phyloP scores from a whole-genome alignment of 2,888 invertebrate genomes.

The Stenchaetothrips biformis region DNA sequence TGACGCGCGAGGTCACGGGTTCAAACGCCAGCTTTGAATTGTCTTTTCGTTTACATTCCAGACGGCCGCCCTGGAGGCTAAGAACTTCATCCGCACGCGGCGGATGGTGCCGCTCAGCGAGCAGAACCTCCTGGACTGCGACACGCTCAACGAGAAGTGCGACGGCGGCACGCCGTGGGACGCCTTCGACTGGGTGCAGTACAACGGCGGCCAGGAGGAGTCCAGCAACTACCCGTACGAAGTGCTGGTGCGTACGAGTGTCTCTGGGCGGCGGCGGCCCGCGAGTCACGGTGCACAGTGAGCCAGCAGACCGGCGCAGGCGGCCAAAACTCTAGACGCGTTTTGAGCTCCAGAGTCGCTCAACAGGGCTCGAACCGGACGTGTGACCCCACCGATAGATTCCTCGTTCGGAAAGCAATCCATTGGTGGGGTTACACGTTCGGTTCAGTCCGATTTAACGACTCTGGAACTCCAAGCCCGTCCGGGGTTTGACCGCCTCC shows the following conservation, averaged over 20 bases:
- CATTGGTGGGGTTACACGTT: no score
- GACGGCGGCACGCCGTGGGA: conserved; percentile 15
- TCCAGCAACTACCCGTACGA: background rate
- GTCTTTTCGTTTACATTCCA: background rate
- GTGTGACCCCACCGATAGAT: no score
- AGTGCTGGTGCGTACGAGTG: background rate
- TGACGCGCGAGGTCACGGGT: background rate
- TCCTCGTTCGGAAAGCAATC: no score
- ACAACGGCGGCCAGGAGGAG: conserved; percentile 13
- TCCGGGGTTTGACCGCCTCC: no score
- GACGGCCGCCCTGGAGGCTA: background rate
- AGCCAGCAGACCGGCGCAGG: no score
- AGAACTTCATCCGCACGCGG: conserved; percentile 3
- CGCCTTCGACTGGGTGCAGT: conserved; percentile 12
- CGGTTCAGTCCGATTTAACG: no score
- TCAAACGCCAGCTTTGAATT: background rate
- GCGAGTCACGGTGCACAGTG: no score
- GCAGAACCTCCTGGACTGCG: conserved; percentile 10
- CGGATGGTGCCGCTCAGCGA: background rate
- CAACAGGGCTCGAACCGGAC: no score
- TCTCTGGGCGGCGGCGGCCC: background rate
- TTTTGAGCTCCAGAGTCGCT: no score
- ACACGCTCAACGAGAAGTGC: conserved; percentile 17
- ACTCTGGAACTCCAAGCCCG: no score
- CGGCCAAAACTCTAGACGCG: no score